Evolutionary conservation across 1,140 invertebrate species (phyloP).

Genomic region (Drosophila trapezifrons): DNA sequence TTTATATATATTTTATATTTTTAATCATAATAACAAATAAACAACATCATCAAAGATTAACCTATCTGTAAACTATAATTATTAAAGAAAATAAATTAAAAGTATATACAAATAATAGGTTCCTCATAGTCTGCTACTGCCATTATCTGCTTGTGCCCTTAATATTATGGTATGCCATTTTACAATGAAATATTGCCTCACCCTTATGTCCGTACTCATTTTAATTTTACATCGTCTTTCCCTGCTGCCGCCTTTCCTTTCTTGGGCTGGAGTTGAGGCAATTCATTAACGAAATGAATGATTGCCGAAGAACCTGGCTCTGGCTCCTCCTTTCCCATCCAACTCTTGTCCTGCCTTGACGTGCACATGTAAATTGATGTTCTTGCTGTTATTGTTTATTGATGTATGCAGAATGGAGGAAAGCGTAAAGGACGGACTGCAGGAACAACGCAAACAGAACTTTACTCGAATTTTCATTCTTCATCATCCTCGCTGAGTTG

Average conservation of each 20-base stretch:
- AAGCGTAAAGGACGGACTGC: constrained; percentile 3
- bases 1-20: no score
- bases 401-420: constrained; percentile 42
- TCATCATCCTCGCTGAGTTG: constrained; percentile 17
- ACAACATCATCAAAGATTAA: no score
- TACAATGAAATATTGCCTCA: constrained; percentile 40
- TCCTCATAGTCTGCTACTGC: background rate
- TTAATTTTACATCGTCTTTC: constrained; percentile 27
- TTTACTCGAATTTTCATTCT: constrained; percentile 39
- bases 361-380: constrained; percentile 62
- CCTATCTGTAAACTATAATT: background rate
- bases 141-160: background rate
- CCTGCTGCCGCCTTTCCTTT: background rate
- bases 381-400: constrained; percentile 52
- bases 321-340: constrained; percentile 36
- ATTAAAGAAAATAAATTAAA: background rate
- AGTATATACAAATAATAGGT: background rate
- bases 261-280: constrained; percentile 38
- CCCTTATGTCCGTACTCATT: constrained; percentile 25
- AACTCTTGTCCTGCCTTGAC: constrained; percentile 24
- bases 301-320: constrained; percentile 56
- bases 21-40: no score
- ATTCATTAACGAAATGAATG: constrained; percentile 82
- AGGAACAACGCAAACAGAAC: constrained; percentile 31
- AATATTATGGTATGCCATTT: constrained; percentile 37